A percentile compares a stretch with the other conserved stretches of the same genome.
phyloP scores from a whole-genome alignment of 2,888 invertebrate genomes.

The Tenthredo amoena region DNA sequence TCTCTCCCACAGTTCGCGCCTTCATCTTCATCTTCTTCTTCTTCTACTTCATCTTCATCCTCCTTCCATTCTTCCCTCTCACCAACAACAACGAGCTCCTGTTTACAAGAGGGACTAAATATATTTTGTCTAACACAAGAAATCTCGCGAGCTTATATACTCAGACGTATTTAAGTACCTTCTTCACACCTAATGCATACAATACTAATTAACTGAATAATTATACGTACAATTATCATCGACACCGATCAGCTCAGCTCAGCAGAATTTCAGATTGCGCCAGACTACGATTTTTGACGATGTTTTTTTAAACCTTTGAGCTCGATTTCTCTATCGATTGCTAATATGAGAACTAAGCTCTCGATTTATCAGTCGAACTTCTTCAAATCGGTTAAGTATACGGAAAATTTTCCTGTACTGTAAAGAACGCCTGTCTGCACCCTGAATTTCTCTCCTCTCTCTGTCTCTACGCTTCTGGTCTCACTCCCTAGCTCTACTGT shows the following conservation, averaged over 20 bases:
- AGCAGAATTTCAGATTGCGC: background rate
- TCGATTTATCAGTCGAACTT: slow-evolving; percentile 1
- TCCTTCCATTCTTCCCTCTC: slow-evolving; percentile 16
- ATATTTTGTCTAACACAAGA: slow-evolving; percentile 10
- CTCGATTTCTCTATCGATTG: too few relatives aligned
- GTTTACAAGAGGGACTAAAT: slow-evolving; percentile 5
- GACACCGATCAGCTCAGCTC: background rate
- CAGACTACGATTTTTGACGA: background rate
- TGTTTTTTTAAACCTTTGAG: background rate
- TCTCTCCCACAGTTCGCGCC: slow-evolving; percentile 52
- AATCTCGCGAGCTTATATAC: slow-evolving; percentile 3
- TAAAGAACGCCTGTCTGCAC: slow-evolving; percentile 6
- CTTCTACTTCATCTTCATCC: slow-evolving; percentile 5
- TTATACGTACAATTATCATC: background rate
- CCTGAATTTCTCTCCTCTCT: slow-evolving; percentile 53
- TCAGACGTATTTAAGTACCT: background rate
- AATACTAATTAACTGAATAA: background rate
- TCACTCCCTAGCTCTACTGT: slow-evolving; percentile 60
- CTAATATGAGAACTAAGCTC: background rate
- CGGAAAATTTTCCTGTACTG: slow-evolving; percentile 19
- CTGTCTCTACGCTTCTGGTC: slow-evolving; percentile 54
- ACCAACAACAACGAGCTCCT: slow-evolving; percentile 37
- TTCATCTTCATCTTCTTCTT: slow-evolving; percentile 17
- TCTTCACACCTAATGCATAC: background rate
- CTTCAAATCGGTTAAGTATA: background rate